These are phyloP conservation scores for Hydrolagus colliei DNA, from an alignment of 2,797 vertebrate species.

Conservation along the genomic window DNA sequence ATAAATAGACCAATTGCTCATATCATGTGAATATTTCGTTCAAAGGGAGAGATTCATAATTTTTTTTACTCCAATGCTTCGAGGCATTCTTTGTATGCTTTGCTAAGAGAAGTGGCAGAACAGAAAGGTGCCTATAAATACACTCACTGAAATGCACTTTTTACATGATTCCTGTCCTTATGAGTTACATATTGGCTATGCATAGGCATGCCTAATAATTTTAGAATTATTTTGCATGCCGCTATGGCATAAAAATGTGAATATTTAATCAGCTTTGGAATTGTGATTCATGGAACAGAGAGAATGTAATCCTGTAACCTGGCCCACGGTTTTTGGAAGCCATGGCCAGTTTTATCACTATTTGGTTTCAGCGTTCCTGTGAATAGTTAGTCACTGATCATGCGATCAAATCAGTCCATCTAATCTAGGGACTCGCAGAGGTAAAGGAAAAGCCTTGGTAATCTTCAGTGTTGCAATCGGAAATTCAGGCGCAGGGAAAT, in stretches of 20 bases:
- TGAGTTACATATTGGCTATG: background rate
- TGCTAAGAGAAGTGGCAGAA: background rate
- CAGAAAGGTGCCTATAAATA: background rate
- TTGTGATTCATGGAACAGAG: background rate
- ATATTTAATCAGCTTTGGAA: background rate
- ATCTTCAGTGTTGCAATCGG: too few species aligned
- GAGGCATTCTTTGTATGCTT: background rate
- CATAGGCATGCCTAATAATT: background rate
- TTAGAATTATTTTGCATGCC: background rate
- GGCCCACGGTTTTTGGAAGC: too few species aligned
- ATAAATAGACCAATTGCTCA: slow-evolving; percentile 2
- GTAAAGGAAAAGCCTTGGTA: too few species aligned
- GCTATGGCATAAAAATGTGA: background rate
- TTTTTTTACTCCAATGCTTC: background rate
- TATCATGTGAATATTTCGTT: background rate
- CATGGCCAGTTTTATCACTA: background rate
- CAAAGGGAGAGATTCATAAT: background rate
- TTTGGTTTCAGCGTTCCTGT: too few species aligned
- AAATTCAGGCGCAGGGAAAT: too few species aligned
- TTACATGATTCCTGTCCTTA: background rate
- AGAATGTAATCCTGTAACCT: background rate
- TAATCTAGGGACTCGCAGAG: too few species aligned
- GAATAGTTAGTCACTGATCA: too few species aligned
- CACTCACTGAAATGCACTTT: slow-evolving; percentile 23
- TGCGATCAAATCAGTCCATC: too few species aligned